Base-by-base conservation (phyloP, 2,113 vertebrate genomes). In the Oreochromis tanganicae region DNA sequence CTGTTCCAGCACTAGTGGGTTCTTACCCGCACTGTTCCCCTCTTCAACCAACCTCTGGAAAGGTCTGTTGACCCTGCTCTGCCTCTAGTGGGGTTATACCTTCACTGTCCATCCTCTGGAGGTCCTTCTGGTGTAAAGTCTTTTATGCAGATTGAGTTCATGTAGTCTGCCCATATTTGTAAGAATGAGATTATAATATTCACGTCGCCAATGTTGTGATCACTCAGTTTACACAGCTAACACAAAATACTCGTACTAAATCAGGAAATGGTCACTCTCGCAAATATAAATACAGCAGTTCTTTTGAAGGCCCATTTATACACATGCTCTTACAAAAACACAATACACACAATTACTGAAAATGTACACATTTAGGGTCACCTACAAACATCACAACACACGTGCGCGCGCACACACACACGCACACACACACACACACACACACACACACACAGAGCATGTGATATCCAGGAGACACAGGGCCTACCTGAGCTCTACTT, bases 401-500 rank as follows among this genome's bases (percentile, higher is more conserved):
- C 48, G 73, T 79, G 82, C 50, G 80, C 55, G 34, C 48, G 19
- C 48, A 9, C 48, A 4, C 2, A 9, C 54, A 38, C 46, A 48
- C 46, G 17, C 14, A 8, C 2, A 5, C 21, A 21, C 55, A 63
- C 84, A 85, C 56, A 83, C 73, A 52, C 50, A 81, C 83, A 78
- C 27, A 89, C 50, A 85, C 57, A 46, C 34, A 68, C 34, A 68
- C 63, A 41, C 2, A 13, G 4, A 90, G 79, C 63, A 88, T 91
- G 94, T 89, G 85, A 85, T 91, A 86, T 87, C 87, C 82, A 89
- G 80, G 82, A 91, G 88, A 86, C 54, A 32, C 84, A 66, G 89
- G 92, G 90, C 88, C 93, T 94, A 95, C 95, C 97, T 93, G 93
- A 96, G 96, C 96, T 97, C 90, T 96, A 95, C 93, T 87, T 90